Conservation (phyloP, 2,113 vertebrate species). For the Saccopteryx bilineata region DNA sequence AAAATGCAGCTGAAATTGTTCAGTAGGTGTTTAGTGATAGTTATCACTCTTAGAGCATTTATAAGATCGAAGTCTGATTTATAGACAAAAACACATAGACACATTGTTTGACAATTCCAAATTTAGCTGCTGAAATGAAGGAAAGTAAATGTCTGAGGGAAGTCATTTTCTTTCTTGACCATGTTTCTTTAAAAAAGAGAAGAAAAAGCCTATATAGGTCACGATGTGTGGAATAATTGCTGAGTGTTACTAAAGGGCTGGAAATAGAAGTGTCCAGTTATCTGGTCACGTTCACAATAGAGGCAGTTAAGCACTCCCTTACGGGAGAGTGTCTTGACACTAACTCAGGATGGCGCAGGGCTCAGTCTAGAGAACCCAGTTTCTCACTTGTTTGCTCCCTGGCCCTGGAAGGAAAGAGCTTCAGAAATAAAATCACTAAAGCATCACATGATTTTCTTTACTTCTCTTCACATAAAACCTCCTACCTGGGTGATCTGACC, state of each 20-base stretch:
- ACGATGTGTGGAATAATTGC: neutral
- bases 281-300: neutral
- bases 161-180: neutral
- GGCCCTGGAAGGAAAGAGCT: neutral
- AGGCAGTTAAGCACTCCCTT: neutral
- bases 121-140: neutral
- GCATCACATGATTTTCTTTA: neutral
- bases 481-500: neutral
- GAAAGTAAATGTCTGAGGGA: neutral
- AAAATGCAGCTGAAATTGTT: neutral
- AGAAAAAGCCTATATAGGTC: neutral
- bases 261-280: neutral
- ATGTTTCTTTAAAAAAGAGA: neutral
- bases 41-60: fast-evolving
- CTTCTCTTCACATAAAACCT: neutral
- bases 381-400: neutral
- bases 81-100: neutral
- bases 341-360: fast-evolving
- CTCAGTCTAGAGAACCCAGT: neutral
- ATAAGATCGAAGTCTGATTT: neutral
- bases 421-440: neutral
- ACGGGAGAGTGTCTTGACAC: neutral
- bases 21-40: neutral
- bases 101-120: neutral
- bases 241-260: neutral